Evolutionary conservation across 1,140 invertebrate genomes (phyloP).

Genomic region (Apis florea): DNA sequence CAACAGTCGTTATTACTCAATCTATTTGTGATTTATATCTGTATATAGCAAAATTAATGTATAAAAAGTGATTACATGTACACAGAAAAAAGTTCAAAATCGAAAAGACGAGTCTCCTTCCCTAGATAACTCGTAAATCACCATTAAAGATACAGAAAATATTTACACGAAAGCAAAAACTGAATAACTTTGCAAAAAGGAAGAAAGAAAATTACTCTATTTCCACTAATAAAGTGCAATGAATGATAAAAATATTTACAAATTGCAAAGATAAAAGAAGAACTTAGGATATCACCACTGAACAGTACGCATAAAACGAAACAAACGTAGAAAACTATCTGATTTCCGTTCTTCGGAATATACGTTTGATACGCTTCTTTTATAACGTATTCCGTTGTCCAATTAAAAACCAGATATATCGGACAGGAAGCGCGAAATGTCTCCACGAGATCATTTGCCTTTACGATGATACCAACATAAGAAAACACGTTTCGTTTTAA

Average conservation of each 20-base stretch:
- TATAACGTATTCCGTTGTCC: conserved; percentile 35
- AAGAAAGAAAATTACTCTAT: too few species aligned
- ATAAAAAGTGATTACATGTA: too few species aligned
- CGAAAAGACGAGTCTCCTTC: too few species aligned
- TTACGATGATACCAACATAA: not conserved
- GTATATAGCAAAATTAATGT: too few species aligned
- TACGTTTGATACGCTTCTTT: conserved; percentile 15
- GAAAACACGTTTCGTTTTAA: conserved; percentile 71
- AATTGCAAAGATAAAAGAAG: not conserved
- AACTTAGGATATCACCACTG: not conserved
- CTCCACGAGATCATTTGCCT: conserved; percentile 13
- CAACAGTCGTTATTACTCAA: too few species aligned
- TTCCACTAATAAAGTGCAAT: not conserved
- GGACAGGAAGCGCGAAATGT: conserved; percentile 9
- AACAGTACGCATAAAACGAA: not conserved
- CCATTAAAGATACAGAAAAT: too few species aligned
- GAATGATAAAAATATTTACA: not conserved
- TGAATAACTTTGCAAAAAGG: too few species aligned
- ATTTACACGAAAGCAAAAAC: too few species aligned
- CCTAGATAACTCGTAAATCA: too few species aligned
- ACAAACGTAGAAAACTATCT: not conserved
- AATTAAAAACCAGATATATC: conserved; percentile 42
- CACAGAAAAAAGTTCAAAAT: too few species aligned
- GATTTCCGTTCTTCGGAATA: not conserved
- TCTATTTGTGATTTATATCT: too few species aligned